phyloP scores from a whole-genome alignment of 2,113 vertebrate genomes.

The Leucosticte australis region DNA sequence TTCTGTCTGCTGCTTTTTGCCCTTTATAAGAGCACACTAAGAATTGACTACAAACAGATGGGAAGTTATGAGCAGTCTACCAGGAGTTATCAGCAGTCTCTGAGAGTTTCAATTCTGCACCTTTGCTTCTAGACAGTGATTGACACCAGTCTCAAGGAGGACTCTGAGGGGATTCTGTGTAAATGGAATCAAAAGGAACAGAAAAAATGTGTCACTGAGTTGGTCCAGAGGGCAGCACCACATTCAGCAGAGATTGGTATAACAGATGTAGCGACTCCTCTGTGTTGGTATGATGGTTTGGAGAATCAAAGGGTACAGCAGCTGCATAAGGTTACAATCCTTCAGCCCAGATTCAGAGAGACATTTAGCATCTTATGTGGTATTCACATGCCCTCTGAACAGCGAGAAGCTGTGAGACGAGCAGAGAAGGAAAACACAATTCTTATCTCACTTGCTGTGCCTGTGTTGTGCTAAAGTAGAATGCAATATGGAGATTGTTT shows the following conservation, averaged over 20 bases:
- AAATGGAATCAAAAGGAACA: not conserved
- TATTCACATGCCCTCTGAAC: no score
- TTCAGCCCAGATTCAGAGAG: not conserved
- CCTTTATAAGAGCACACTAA: not conserved
- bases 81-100: not conserved
- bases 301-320: not conserved
- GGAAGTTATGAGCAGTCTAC: not conserved
- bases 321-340: not conserved
- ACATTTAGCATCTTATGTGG: not conserved
- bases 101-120: not conserved
- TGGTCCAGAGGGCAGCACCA: not conserved
- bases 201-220: not conserved
- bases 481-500: no score
- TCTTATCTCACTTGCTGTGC: no score
- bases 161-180: not conserved
- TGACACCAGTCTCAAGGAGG: not conserved
- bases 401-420: no score
- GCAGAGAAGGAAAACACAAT: no score
- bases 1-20: not conserved
- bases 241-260: not conserved
- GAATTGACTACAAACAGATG: not conserved
- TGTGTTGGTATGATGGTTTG: not conserved
- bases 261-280: not conserved
- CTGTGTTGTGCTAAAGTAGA: no score
- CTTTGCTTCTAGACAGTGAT: not conserved